Evolutionary conservation across 2,113 vertebrate genomes (phyloP).

Genomic region (Fukomys damarensis): DNA sequence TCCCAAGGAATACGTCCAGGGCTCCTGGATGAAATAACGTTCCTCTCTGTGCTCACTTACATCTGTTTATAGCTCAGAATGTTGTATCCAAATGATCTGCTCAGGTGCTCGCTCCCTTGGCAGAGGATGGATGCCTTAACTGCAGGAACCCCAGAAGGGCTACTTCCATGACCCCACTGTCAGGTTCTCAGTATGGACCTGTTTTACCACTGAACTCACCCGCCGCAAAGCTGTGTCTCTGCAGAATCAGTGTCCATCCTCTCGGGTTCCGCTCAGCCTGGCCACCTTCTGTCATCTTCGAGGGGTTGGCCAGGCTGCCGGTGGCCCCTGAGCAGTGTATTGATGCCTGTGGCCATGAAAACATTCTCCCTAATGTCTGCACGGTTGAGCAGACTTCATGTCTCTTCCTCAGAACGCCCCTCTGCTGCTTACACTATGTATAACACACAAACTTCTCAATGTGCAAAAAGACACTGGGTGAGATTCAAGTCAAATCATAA

Average conservation of each 20-base stretch:
- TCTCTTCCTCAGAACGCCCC: not conserved
- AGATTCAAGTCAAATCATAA: slow-evolving; percentile 60
- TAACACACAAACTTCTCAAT: slow-evolving; percentile 26
- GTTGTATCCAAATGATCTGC: slow-evolving; percentile 38
- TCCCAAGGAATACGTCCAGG: slow-evolving; percentile 1
- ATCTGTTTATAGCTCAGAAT: not conserved
- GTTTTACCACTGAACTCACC: not conserved
- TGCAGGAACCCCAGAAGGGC: not conserved
- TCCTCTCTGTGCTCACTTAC: not conserved
- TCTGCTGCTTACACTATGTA: slow-evolving; percentile 3
- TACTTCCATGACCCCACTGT: not conserved
- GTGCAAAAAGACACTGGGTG: slow-evolving; percentile 50
- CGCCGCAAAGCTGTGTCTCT: not conserved
- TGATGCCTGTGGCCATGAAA: not conserved
- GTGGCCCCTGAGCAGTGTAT: not conserved
- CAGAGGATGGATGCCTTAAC: not conserved
- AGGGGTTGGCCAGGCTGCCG: not conserved
- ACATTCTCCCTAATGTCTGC: not conserved
- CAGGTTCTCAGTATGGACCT: not conserved
- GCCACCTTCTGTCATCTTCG: not conserved
- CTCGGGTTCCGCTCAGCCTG: not conserved
- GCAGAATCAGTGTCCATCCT: not conserved
- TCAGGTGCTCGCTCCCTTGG: not conserved
- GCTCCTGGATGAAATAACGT: not conserved
- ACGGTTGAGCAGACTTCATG: not conserved